phyloP scores from a whole-genome alignment of 1,140 invertebrate species.

The Drosophila funebris region DNA sequence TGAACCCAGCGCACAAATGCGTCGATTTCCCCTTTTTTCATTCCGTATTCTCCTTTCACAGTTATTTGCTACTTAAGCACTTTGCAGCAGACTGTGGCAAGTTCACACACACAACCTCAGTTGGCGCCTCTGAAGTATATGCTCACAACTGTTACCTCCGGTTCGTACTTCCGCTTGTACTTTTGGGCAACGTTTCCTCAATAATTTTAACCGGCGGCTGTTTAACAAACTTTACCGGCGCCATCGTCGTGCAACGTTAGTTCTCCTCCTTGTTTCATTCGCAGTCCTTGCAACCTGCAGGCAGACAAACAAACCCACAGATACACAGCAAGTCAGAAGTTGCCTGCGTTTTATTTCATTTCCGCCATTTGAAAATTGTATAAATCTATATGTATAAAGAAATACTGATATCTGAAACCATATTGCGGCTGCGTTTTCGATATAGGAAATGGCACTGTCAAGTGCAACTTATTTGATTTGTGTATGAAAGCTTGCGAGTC shows the following conservation, averaged over 20 bases:
- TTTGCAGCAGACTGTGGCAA: constrained; percentile 24
- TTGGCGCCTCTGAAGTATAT: constrained; percentile 19
- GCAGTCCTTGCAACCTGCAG: constrained; percentile 4
- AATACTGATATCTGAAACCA: constrained; percentile 16
- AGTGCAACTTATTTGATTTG: constrained; percentile 40
- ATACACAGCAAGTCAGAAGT: not conserved
- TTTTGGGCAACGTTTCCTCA: constrained; percentile 31
- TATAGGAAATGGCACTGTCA: constrained; percentile 27
- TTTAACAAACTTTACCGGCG: constrained; percentile 47
- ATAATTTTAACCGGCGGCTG: constrained; percentile 54
- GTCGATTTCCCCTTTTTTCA: constrained; percentile 10
- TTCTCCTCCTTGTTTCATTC: constrained; percentile 12
- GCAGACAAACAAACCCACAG: constrained; percentile 3
- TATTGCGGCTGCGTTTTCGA: constrained; percentile 15
- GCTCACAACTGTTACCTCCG: constrained; percentile 44
- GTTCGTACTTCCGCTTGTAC: not conserved
- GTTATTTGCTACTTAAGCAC: constrained; percentile 29
- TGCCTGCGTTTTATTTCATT: constrained; percentile 40
- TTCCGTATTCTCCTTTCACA: constrained; percentile 1
- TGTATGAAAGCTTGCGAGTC: not conserved
- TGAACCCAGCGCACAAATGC: constrained; percentile 14
- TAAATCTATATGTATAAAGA: not conserved
- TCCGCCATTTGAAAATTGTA: constrained; percentile 22
- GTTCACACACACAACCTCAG: constrained; percentile 14
- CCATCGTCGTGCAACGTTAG: constrained; percentile 4